Percentiles rank a stretch among this genome's conserved stretches.
These are phyloP conservation scores for Gymnocephalus cernua DNA, from an alignment of 2,113 vertebrate species.

Conservation along the genomic window DNA sequence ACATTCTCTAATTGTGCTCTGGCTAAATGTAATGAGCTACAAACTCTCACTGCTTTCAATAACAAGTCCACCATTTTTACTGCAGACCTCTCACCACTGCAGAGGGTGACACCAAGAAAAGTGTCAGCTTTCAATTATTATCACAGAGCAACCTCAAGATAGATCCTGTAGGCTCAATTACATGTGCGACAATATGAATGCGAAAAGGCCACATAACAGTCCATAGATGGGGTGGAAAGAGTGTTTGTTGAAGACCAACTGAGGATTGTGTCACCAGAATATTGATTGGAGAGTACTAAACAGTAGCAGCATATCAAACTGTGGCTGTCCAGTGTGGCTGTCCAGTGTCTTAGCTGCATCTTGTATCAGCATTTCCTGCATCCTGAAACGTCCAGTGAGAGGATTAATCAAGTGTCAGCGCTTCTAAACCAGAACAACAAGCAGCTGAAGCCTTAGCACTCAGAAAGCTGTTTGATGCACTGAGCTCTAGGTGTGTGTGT, in stretches of 20 bases:
- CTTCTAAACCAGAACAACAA: conserved; percentile 13
- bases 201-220: neutral
- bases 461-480: neutral
- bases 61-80: conserved; percentile 21
- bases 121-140: conserved; percentile 19
- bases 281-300: neutral
- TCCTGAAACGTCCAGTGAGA: conserved; percentile 30
- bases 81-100: conserved; percentile 34
- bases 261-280: neutral
- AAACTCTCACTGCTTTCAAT: conserved; percentile 3
- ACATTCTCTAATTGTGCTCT: neutral
- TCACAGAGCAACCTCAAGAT: neutral
- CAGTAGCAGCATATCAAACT: neutral
- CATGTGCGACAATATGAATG: neutral
- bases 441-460: conserved; percentile 11
- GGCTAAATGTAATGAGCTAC: neutral
- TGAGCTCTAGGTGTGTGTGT: neutral
- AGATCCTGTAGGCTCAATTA: neutral
- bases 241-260: too few species aligned
- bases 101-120: conserved; percentile 19
- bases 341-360: conserved; percentile 25
- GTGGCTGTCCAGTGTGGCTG: neutral
- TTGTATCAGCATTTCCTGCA: conserved; percentile 24
- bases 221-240: neutral
- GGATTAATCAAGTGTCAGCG: conserved; percentile 39